phyloP scores from a whole-genome alignment of 2,797 vertebrate genomes.

The Mallotus villosus region DNA sequence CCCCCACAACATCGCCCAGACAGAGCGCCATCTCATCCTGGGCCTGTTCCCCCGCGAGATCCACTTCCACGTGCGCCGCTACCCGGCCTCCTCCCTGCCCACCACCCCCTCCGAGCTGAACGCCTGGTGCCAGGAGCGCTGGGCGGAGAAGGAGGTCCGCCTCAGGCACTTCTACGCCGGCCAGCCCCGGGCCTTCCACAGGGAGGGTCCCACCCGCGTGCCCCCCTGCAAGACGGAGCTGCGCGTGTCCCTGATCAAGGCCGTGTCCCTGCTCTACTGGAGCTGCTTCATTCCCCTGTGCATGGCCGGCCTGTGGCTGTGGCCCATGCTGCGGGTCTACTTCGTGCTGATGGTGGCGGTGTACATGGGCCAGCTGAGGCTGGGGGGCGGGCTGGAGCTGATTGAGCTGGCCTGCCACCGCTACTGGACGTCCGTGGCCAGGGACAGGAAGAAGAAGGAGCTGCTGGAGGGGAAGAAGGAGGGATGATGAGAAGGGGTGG shows the following conservation, averaged over 20 bases:
- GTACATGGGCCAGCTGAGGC: slow-evolving; percentile 81
- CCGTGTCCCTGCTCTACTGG: slow-evolving; percentile 89
- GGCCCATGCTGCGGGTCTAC: slow-evolving; percentile 80
- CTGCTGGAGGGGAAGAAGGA: slow-evolving; percentile 57
- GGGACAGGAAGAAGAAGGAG: slow-evolving; percentile 39
- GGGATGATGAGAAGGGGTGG: slow-evolving; percentile 35
- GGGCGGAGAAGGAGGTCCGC: slow-evolving; percentile 91
- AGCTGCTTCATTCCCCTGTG: slow-evolving; percentile 78
- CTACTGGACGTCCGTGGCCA: slow-evolving; percentile 58
- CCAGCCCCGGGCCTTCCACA: slow-evolving; percentile 75
- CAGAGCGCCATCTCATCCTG: slow-evolving; percentile 88
- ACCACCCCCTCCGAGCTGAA: slow-evolving; percentile 77
- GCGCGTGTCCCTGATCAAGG: slow-evolving; percentile 85
- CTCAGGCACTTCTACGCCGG: slow-evolving; percentile 84
- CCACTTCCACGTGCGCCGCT: slow-evolving; percentile 91
- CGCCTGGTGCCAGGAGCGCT: slow-evolving; percentile 89
- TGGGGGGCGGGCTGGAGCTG: slow-evolving; percentile 89
- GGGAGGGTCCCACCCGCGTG: slow-evolving; percentile 68
- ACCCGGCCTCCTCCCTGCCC: slow-evolving; percentile 81
- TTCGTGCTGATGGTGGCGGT: slow-evolving; percentile 74
- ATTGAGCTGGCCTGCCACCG: slow-evolving; percentile 89
- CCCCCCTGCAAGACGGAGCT: slow-evolving; percentile 93
- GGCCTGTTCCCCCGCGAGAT: slow-evolving; percentile 93
- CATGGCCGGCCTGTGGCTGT: slow-evolving; percentile 80
- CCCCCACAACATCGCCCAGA: slow-evolving; percentile 94